These are phyloP conservation scores for Ivindomyrus marchei DNA, from an alignment of 2,113 vertebrate species.

Conservation along the genomic window DNA sequence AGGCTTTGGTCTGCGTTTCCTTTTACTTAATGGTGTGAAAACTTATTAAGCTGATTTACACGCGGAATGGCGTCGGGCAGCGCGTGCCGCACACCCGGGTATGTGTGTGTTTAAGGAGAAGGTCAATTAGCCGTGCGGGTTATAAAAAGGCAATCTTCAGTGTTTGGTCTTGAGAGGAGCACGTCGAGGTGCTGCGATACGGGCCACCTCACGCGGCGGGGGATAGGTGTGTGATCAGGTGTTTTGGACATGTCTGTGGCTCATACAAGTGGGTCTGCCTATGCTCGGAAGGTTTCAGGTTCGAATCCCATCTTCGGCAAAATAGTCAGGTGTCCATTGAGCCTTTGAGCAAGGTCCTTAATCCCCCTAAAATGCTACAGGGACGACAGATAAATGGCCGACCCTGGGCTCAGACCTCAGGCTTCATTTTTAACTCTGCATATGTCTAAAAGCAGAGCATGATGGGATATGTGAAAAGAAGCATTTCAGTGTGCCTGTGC, in stretches of 20 bases:
- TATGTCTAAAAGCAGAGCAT: neutral
- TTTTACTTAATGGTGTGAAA: slow-evolving; percentile 84
- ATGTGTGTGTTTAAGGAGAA: slow-evolving; percentile 78
- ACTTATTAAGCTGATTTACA: slow-evolving; percentile 86
- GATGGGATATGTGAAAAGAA: neutral
- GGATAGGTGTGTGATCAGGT: neutral
- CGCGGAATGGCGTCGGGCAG: slow-evolving; percentile 74
- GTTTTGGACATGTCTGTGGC: slow-evolving; percentile 48
- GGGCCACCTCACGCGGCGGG: slow-evolving; percentile 44
- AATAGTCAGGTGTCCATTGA: neutral
- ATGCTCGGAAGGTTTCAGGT: neutral
- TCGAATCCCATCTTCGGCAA: neutral
- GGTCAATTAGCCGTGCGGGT: slow-evolving; percentile 76
- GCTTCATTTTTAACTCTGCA: neutral
- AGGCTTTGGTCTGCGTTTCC: slow-evolving; percentile 78
- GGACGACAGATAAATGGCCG: neutral
- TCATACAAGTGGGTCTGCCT: neutral
- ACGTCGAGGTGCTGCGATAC: slow-evolving; percentile 65
- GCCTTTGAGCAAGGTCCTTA: neutral
- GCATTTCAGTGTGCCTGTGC: neutral
- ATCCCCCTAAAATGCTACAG: neutral
- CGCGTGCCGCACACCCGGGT: slow-evolving; percentile 64
- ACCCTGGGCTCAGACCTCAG: neutral
- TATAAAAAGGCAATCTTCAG: slow-evolving; percentile 65
- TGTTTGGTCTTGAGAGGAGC: slow-evolving; percentile 61